A percentile compares a stretch with the other conserved stretches of the same genome.
phyloP scores from a whole-genome alignment of 2,888 invertebrate genomes.

The Ophion costatus region DNA sequence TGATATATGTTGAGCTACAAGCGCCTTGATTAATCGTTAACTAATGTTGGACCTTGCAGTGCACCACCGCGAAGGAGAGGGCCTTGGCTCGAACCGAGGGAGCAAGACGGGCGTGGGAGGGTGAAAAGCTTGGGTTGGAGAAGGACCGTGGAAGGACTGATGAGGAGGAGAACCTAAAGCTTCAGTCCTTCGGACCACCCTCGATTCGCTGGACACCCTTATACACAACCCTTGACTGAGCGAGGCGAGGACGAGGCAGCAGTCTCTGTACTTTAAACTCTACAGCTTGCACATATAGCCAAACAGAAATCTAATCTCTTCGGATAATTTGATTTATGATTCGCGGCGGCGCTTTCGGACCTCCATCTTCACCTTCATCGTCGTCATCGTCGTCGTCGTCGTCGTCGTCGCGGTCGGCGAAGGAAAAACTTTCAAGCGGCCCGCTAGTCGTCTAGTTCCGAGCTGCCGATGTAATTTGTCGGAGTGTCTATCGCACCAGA shows the following conservation, averaged over 20 bases:
- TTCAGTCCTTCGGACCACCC: conserved; percentile 54
- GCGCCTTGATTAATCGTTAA: conserved; percentile 84
- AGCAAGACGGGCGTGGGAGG: conserved; percentile 62
- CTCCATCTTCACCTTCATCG: conserved; percentile 58
- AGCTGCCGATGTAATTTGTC: conserved; percentile 76
- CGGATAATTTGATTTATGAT: conserved; percentile 82
- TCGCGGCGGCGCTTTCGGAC: conserved; percentile 69
- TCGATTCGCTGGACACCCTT: conserved; percentile 58
- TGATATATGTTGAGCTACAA: conserved; percentile 84
- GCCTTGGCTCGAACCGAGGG: conserved; percentile 58
- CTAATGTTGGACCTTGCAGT: conserved; percentile 83
- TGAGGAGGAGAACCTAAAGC: conserved; percentile 66
- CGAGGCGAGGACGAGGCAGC: conserved; percentile 57
- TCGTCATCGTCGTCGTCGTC: conserved; percentile 58
- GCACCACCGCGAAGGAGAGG: conserved; percentile 73
- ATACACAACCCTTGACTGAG: conserved; percentile 54
- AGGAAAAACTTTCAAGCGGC: conserved; percentile 66
- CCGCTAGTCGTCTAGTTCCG: conserved; percentile 57
- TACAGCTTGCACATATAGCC: conserved; percentile 69
- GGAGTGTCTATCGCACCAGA: conserved; percentile 71
- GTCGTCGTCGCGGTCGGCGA: conserved; percentile 50
- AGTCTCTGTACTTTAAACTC: conserved; percentile 67
- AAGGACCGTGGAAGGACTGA: conserved; percentile 62
- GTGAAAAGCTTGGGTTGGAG: conserved; percentile 66
- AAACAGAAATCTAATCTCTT: conserved; percentile 82